phyloP scores from a whole-genome alignment of 2,888 invertebrate species.

The Teinopalpus imperialis region DNA sequence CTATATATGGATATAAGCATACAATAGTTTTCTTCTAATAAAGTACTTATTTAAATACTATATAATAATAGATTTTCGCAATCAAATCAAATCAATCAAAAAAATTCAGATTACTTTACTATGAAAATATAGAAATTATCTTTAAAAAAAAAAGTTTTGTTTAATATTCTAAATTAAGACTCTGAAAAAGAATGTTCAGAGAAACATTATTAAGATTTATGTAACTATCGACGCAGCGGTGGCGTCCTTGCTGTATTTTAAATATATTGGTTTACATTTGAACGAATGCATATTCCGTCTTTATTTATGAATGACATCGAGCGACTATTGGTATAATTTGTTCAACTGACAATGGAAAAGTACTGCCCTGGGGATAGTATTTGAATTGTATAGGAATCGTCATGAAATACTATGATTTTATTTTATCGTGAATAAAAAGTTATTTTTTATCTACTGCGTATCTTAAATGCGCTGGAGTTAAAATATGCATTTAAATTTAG shows the following conservation, averaged over 20 bases:
- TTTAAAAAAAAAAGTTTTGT: too few relatives aligned
- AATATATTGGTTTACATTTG: slow-evolving; percentile 22
- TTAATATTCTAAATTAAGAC: too few relatives aligned
- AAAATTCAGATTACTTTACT: too few relatives aligned
- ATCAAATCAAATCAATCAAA: too few relatives aligned
- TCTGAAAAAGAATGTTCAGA: slow-evolving; percentile 11
- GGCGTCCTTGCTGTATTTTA: slow-evolving; percentile 20
- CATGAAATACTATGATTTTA: slow-evolving; percentile 2
- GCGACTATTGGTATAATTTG: slow-evolving; percentile 19
- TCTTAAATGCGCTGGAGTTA: neutral
- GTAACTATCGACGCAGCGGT: slow-evolving; percentile 1
- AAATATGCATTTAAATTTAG: slow-evolving; percentile 18
- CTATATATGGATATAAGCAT: too few relatives aligned
- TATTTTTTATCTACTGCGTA: neutral
- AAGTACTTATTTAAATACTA: too few relatives aligned
- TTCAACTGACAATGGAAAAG: slow-evolving; percentile 5
- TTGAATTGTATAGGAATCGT: slow-evolving; percentile 8
- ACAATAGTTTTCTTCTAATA: too few relatives aligned
- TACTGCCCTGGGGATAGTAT: slow-evolving; percentile 7
- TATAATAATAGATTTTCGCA: too few relatives aligned
- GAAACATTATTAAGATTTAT: slow-evolving; percentile 13
- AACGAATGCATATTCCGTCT: slow-evolving; percentile 21
- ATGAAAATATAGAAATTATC: too few relatives aligned
- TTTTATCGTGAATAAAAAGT: neutral
- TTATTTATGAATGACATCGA: slow-evolving; percentile 22